Base-by-base conservation (phyloP, 2,888 invertebrate genomes). In the Yponomeuta evonymella region DNA sequence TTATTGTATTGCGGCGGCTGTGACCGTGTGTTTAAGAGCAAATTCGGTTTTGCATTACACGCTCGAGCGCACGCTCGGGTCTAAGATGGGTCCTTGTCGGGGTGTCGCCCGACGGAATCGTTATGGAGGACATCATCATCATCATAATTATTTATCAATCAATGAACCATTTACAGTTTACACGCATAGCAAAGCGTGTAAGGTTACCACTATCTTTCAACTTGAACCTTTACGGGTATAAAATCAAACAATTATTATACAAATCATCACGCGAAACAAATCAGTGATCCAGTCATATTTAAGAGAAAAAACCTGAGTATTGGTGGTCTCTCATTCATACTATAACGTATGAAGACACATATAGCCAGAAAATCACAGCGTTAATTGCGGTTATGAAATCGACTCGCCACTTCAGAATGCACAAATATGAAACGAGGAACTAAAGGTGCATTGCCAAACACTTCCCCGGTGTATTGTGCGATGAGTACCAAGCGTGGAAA, bases 401-500 rank as follows among this genome's bases (percentile, higher is more conserved):
- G 15, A 58, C 51, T 9, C 15, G 15, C 15, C 51, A 58, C 51
- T 58, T 58, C 51, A 12, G 15, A 58, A 58, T 58, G 51, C 15
- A 58, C 15, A 58, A 58, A 58, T 58, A 58, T 58, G 51, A 58
- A 58, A 58, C 51, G 51, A 58, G 51, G 51, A 58, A 58, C 51
- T 58, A 8, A 33, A 33, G 51, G 12, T 51, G 51, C 51, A 58
- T 58, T 58, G 51, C 43, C 43, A 43, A 43, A 43, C 43, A 8
- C 51, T 58, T 58, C 51, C 51, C 51, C 15, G 5, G 15, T 58
- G 51, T 3, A 58, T 58, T 58, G 43, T 43, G 12, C 15, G 15
- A 10, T 58, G 15, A 9, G 51, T 15, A 15, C 15, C 15, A 15
- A 6, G 51, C 51, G 12, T 58, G 15, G 12, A 58, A 58, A 58